Percentiles rank a stretch among this genome's conserved stretches.
phyloP scores from a whole-genome alignment of 2,888 invertebrate genomes.

The Cancer borealis region DNA sequence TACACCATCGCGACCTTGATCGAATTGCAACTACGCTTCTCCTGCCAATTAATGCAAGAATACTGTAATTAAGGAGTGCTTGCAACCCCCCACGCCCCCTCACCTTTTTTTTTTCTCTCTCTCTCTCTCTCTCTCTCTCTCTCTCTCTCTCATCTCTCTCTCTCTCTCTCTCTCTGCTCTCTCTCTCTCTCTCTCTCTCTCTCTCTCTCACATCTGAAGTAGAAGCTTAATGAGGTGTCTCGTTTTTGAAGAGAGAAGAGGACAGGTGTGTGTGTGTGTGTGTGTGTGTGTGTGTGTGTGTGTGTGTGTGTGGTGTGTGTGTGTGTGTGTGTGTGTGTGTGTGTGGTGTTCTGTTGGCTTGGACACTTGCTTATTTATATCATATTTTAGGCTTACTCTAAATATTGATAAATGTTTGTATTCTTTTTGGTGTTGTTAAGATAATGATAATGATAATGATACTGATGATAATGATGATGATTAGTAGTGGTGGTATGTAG shows the following conservation, averaged over 20 bases:
- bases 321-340: neutral
- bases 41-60: neutral
- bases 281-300: neutral
- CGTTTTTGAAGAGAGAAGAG: neutral
- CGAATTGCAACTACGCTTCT: neutral
- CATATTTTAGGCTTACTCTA: neutral
- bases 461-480: too few species aligned
- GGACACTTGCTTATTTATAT: neutral
- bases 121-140: neutral
- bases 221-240: neutral
- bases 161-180: conserved; percentile 20
- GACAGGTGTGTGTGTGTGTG: neutral
- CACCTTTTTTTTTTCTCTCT: neutral
- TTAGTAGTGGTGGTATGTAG: neutral
- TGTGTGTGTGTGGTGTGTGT: neutral
- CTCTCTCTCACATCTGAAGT: conserved; percentile 1
- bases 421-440: too few species aligned
- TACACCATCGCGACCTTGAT: neutral
- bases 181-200: conserved; percentile 20
- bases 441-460: too few species aligned
- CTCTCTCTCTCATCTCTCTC: conserved; percentile 20
- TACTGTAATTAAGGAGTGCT: neutral
- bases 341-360: neutral
- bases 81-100: neutral
- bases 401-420: neutral